These are phyloP conservation scores for Julus scandinavius DNA, from an alignment of 2,888 invertebrate species.

Conservation along the genomic window DNA sequence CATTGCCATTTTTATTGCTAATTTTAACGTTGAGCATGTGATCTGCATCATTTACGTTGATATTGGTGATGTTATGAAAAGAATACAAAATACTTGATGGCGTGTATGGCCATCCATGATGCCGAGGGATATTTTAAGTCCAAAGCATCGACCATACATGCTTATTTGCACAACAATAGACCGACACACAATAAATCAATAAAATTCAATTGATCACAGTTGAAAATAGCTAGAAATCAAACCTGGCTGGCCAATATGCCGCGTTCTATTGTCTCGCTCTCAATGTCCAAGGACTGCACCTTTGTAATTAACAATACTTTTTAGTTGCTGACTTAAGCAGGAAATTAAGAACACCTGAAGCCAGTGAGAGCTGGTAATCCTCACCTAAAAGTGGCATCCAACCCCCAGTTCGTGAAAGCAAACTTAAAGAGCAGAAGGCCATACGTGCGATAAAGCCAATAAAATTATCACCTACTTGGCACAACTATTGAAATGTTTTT, in stretches of 20 bases:
- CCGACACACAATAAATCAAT: no score
- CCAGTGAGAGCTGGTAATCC: neutral
- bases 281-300: neutral
- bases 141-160: no score
- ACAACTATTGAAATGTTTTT: neutral
- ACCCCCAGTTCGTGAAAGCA: neutral
- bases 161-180: no score
- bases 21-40: no score
- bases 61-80: no score
- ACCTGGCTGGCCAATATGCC: no score
- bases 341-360: neutral
- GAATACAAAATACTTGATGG: no score
- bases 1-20: no score
- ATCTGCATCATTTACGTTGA: no score
- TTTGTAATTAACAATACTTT: neutral
- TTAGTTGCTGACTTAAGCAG: neutral
- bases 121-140: no score
- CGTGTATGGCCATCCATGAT: no score
- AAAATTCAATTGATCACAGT: no score
- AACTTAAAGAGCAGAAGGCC: neutral
- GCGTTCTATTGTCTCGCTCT: neutral
- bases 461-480: slow-evolving; percentile 1
- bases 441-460: neutral
- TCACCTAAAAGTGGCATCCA: neutral
- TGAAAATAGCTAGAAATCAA: neutral